These are phyloP conservation scores for Argyra leucocephala DNA, from an alignment of 2,888 invertebrate genomes.

Conservation along the genomic window DNA sequence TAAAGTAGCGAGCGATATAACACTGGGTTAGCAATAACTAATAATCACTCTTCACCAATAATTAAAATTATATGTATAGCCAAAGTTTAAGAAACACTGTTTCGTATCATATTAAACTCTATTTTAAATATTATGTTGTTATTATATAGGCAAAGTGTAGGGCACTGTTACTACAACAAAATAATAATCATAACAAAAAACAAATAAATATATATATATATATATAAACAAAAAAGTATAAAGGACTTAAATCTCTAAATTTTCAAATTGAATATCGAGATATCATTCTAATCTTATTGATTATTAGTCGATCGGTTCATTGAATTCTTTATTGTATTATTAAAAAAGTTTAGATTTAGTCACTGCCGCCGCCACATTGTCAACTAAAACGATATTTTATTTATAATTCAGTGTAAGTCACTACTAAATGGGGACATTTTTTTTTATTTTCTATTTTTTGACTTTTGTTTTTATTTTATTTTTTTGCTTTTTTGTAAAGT, in stretches of 20 bases:
- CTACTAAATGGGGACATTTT: conserved; percentile 1
- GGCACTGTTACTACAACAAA: not conserved
- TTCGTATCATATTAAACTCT: not conserved
- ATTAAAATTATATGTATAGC: too few relatives aligned
- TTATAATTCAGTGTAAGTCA: conserved; percentile 1
- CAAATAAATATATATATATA: not conserved
- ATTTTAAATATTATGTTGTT: not conserved
- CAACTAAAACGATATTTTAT: not conserved
- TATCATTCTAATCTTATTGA: not conserved
- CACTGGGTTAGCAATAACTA: too few relatives aligned
- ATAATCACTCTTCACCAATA: too few relatives aligned
- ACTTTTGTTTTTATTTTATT: too few relatives aligned
- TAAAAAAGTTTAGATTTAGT: not conserved
- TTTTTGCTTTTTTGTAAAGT: too few relatives aligned
- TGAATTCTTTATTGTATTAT: not conserved
- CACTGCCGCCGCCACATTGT: not conserved
- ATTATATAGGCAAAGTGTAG: not conserved
- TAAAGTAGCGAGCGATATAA: too few relatives aligned
- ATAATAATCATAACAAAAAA: not conserved
- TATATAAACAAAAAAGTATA: not conserved
- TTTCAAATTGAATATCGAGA: not conserved
- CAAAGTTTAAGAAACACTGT: too few relatives aligned
- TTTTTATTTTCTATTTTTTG: too few relatives aligned
- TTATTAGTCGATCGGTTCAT: not conserved
- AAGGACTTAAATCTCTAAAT: not conserved